Evolutionary conservation across 2,797 vertebrate species (phyloP), one percentile per base, ranked within the genome.

Genomic region (Neomorphus geoffroyi): DNA sequence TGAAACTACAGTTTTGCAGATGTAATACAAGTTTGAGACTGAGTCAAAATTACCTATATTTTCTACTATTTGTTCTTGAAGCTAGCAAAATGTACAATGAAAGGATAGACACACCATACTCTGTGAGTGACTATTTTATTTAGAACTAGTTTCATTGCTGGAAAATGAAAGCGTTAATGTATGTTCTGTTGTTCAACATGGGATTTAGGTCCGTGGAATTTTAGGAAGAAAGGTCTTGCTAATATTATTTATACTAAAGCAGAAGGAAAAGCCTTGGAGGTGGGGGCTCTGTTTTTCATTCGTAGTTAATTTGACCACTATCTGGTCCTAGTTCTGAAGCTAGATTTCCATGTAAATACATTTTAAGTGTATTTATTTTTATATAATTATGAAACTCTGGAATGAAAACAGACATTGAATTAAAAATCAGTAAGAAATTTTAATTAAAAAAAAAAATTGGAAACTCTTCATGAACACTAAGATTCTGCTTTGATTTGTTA

Each of bases 211-310:
- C 26, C 19, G 23, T 12, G 18, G 2, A 1, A 7, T 61, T 60
- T 51, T 48, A 77, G 21, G 22, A 86, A 50, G 15, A 46, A 51
- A 45, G 12, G 3, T 70, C 23, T 61, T 58, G 10, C 1, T 45
- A 69, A 61, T 15, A 53, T 43, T 74, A 22, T 22, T 61, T 23
- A 6, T 26, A 11, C 6, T 51, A 73, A 88, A 66, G 10, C 6
- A 81, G 45, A 61, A 57, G 3, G 6, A 43, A 56, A 60, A 82
- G 10, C 1, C 14, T 62, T 70, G 7, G 9, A 8, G 0, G 0
- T 10, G 2, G 4, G 3, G 0, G 1, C 1, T 82, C 16, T 5
- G 6, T 43, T 79, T 82, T 35, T 33, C 18, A 11, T 21, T 33
- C 17, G 8, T 11, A 32, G 7, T 46, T 86, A 39, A 61, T 65